Evolutionary conservation across 1,140 invertebrate genomes (phyloP).

Genomic region (Apocrypta bakeri): DNA sequence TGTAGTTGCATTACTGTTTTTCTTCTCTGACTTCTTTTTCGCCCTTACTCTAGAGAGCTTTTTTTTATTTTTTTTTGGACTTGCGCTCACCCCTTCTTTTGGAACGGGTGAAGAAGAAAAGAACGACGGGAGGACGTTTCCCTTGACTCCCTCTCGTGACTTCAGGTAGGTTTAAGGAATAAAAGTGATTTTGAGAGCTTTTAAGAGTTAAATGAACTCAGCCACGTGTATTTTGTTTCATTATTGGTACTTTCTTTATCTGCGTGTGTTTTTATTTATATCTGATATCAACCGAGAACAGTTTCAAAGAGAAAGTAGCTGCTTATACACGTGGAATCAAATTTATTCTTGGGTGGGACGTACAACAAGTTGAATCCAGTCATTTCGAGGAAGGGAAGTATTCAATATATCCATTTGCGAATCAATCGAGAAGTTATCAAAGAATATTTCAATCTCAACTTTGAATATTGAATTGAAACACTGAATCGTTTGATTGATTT

Average conservation of each 20-base stretch:
- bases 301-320: no score
- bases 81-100: not conserved
- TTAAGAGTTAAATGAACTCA: conserved; percentile 37
- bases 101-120: not conserved
- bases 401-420: no score
- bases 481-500: no score
- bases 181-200: conserved; percentile 46
- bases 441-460: no score
- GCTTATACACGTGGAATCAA: no score
- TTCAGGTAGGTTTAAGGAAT: conserved; percentile 4
- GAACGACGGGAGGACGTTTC: conserved; percentile 28
- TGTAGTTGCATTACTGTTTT: not conserved
- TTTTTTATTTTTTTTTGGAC: not conserved
- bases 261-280: no score
- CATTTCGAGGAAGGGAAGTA: no score
- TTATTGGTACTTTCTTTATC: not conserved
- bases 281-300: no score
- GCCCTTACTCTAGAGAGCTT: not conserved
- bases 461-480: no score
- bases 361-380: no score
- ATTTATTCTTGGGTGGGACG: no score
- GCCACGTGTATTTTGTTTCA: not conserved
- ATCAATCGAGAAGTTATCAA: no score
- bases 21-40: not conserved
- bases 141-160: conserved; percentile 5